Evolutionary conservation across 2,113 vertebrate genomes (phyloP).

Genomic region (Coturnix japonica): DNA sequence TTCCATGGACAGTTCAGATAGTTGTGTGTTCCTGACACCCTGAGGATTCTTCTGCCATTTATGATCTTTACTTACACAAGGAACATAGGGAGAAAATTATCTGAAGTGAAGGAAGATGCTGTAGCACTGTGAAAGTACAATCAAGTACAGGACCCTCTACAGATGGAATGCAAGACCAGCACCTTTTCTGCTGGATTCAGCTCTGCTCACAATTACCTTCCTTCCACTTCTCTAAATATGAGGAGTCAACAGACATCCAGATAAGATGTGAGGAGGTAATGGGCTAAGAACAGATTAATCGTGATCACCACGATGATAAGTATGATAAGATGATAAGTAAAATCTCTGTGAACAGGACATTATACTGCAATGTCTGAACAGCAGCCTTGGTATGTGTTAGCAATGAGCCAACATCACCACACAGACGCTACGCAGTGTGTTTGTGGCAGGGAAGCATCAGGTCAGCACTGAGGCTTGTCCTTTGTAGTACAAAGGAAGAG

Average conservation of each 20-base stretch:
- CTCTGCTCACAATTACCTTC: not conserved
- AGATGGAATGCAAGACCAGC: not conserved
- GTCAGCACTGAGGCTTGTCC: not conserved
- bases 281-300: not conserved
- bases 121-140: not conserved
- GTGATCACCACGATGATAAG: not conserved
- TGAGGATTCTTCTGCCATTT: not conserved
- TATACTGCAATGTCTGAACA: not conserved
- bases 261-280: not conserved
- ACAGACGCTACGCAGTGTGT: accelerated
- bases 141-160: not conserved
- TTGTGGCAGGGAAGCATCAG: not conserved
- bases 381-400: not conserved
- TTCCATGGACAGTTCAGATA: not conserved
- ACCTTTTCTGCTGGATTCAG: not conserved
- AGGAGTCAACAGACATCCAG: not conserved
- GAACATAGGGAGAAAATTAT: not conserved
- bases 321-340: not conserved
- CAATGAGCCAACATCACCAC: accelerated
- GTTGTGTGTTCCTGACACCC: not conserved
- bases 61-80: not conserved
- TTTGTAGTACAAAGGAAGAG: not conserved
- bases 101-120: not conserved
- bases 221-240: not conserved
- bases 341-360: not conserved